These are phyloP conservation scores for Punctoribates punctum DNA, from an alignment of 2,888 invertebrate genomes.

Conservation along the genomic window DNA sequence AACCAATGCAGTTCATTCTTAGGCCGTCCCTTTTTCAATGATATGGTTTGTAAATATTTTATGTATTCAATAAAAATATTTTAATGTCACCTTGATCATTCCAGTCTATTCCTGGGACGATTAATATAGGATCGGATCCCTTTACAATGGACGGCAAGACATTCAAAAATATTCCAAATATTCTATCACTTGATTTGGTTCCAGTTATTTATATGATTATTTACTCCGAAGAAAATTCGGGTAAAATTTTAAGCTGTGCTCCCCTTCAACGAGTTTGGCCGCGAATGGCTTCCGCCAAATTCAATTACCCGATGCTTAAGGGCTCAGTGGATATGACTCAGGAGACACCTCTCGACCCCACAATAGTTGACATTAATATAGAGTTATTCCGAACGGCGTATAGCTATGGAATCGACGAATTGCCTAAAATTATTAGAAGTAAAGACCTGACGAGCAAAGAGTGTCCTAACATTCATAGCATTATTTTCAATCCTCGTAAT, in stretches of 20 bases:
- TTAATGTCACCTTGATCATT: not conserved
- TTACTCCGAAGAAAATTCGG: constrained; percentile 67
- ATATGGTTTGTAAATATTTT: not conserved
- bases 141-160: constrained; percentile 46
- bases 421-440: constrained; percentile 47
- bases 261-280: constrained; percentile 45
- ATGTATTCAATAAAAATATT: not conserved
- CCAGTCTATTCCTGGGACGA: constrained; percentile 15
- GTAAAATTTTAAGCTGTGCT: constrained; percentile 46
- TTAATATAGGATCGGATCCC: constrained; percentile 23
- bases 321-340: constrained; percentile 48
- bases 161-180: constrained; percentile 56
- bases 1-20: constrained; percentile 42
- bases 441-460: constrained; percentile 46
- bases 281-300: constrained; percentile 46
- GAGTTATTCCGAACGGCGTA: constrained; percentile 45
- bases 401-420: constrained; percentile 49
- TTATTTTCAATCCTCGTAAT: constrained; percentile 69
- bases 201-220: constrained; percentile 68
- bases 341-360: constrained; percentile 49
- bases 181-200: constrained; percentile 61
- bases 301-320: constrained; percentile 43
- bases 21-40: constrained; percentile 26
- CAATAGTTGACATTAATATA: constrained; percentile 58
- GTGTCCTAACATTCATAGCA: constrained; percentile 67